A percentile compares a stretch with the other conserved stretches of the same genome.
Evolutionary conservation across 2,113 vertebrate species (phyloP).

Genomic region (Azemiops feae): DNA sequence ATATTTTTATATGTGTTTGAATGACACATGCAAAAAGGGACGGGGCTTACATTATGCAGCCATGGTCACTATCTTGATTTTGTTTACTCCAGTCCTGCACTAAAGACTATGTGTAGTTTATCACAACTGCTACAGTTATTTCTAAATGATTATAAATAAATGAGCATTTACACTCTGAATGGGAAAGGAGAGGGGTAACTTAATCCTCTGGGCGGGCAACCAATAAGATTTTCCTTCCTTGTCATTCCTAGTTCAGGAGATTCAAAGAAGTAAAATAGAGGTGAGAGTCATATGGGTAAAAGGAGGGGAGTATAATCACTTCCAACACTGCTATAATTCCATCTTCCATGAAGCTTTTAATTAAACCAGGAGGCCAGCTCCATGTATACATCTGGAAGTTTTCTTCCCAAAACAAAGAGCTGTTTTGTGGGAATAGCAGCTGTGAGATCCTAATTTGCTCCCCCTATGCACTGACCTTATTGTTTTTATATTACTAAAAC

Average conservation of each 20-base stretch:
- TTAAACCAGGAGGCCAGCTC: background rate
- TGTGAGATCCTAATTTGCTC: background rate
- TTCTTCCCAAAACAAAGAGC: background rate
- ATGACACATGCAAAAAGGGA: background rate
- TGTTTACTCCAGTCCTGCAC: background rate
- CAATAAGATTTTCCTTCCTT: background rate
- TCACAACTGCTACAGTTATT: background rate
- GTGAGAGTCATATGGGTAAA: background rate
- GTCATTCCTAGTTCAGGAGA: background rate
- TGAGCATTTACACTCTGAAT: background rate
- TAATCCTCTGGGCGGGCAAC: background rate
- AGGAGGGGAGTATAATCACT: background rate
- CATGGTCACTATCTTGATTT: background rate
- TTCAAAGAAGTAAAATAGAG: background rate
- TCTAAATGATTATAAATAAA: background rate
- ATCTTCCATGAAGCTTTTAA: background rate
- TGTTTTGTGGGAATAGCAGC: background rate
- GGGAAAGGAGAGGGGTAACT: background rate
- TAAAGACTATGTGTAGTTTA: background rate
- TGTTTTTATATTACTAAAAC: background rate
- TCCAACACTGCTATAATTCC: background rate
- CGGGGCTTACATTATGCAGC: background rate
- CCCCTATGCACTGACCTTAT: background rate
- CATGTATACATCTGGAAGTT: background rate
- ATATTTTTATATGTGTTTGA: background rate